Percentiles rank a stretch among this genome's conserved stretches.
Evolutionary conservation across 2,797 vertebrate genomes (phyloP).

Genomic region (Hemibagrus guttatus): DNA sequence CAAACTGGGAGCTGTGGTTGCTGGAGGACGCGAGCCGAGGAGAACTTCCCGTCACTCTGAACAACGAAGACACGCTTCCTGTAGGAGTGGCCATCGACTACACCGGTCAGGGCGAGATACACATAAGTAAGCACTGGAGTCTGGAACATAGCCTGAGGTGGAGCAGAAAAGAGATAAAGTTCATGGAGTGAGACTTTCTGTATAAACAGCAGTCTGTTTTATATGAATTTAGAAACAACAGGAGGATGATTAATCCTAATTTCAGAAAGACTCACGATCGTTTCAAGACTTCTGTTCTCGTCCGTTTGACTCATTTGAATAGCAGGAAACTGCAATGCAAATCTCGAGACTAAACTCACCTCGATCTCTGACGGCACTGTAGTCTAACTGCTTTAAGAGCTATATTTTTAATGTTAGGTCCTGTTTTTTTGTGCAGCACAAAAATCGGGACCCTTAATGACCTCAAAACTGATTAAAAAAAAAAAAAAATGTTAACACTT

Average conservation of each 20-base stretch:
- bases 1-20: constrained; percentile 90
- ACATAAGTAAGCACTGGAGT: constrained; percentile 80
- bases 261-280: neutral
- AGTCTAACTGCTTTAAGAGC: neutral
- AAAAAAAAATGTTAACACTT: no score
- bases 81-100: constrained; percentile 89
- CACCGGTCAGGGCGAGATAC: constrained; percentile 85
- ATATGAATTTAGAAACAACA: neutral
- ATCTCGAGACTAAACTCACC: neutral
- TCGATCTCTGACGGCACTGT: neutral
- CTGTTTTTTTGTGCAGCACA: neutral
- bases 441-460: neutral
- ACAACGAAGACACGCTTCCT: constrained; percentile 89
- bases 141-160: neutral
- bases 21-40: constrained; percentile 92
- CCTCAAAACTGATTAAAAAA: neutral
- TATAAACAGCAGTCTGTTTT: no score
- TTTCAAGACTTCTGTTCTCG: neutral
- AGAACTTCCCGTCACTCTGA: constrained; percentile 90
- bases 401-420: neutral
- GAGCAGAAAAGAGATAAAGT: neutral
- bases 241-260: neutral
- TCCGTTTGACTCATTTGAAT: neutral
- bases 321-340: neutral
- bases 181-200: neutral